Percentiles rank a stretch among this genome's conserved stretches.
phyloP scores from a whole-genome alignment of 2,113 vertebrate species.

The Micromys minutus region DNA sequence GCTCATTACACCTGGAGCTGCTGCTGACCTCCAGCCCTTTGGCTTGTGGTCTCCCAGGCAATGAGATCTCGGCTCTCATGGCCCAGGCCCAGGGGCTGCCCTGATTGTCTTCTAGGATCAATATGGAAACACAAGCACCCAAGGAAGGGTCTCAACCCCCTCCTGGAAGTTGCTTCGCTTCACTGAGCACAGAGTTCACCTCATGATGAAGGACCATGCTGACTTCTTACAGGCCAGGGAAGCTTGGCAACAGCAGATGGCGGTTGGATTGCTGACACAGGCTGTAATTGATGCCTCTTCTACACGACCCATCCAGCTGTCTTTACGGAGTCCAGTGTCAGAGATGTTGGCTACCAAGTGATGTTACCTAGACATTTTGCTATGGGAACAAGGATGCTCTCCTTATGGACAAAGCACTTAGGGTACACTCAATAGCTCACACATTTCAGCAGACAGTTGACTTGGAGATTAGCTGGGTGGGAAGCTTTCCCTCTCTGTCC shows the following conservation, averaged over 20 bases:
- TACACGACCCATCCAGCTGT: neutral
- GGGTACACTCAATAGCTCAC: neutral
- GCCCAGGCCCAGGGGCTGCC: constrained; percentile 68
- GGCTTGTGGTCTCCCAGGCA: constrained; percentile 18
- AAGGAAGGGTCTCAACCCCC: constrained; percentile 42
- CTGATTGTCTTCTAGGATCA: constrained; percentile 59
- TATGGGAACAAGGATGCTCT: neutral
- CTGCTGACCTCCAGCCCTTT: neutral
- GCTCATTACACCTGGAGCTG: constrained; percentile 56
- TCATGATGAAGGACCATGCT: neutral
- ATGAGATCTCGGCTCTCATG: constrained; percentile 63
- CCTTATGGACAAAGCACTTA: neutral
- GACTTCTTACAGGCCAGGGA: accelerated
- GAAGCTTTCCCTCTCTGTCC: neutral
- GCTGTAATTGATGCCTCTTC: neutral
- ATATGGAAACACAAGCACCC: constrained; percentile 52
- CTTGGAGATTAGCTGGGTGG: neutral
- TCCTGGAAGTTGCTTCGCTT: neutral
- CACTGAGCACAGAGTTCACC: neutral
- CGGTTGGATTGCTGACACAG: neutral
- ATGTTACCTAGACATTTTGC: neutral
- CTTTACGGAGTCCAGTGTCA: neutral
- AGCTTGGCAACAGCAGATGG: neutral
- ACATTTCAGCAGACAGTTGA: neutral
- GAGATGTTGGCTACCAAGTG: neutral